phyloP scores from a whole-genome alignment of 2,888 invertebrate species.

The Tenthredo scrophulariae region DNA sequence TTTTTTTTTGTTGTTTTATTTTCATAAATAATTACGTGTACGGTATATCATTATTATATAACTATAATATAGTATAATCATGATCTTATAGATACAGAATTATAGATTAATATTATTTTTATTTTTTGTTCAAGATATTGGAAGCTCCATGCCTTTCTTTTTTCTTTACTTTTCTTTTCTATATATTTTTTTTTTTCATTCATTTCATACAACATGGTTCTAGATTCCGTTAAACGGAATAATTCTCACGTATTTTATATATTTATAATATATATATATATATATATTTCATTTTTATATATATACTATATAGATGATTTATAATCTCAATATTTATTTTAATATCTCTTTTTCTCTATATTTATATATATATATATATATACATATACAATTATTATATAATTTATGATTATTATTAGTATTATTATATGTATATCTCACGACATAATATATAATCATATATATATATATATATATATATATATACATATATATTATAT shows the following conservation, averaged over 20 bases:
- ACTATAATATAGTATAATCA: no score
- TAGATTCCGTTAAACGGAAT: slow-evolving; percentile 42
- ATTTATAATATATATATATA: background rate
- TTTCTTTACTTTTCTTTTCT: background rate
- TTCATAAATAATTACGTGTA: background rate
- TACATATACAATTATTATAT: slow-evolving; percentile 21
- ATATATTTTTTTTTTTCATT: background rate
- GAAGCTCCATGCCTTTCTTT: slow-evolving; percentile 31
- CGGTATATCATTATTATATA: background rate
- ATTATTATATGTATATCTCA: background rate
- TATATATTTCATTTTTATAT: no score
- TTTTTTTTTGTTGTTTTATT: background rate
- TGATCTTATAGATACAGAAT: no score
- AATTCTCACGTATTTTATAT: slow-evolving; percentile 18
- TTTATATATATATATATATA: background rate
- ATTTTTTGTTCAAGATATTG: slow-evolving; percentile 44
- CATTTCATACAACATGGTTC: slow-evolving; percentile 5
- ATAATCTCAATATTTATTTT: slow-evolving; percentile 34
- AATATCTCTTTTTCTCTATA: background rate
- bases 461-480: background rate
- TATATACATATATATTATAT: no score
- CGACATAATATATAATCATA: background rate
- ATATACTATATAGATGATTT: slow-evolving; percentile 22
- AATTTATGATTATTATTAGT: background rate
- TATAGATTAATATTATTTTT: background rate